phyloP scores from a whole-genome alignment of 64 coral and sea anemone genomes.

The Exaiptasia diaphana region DNA sequence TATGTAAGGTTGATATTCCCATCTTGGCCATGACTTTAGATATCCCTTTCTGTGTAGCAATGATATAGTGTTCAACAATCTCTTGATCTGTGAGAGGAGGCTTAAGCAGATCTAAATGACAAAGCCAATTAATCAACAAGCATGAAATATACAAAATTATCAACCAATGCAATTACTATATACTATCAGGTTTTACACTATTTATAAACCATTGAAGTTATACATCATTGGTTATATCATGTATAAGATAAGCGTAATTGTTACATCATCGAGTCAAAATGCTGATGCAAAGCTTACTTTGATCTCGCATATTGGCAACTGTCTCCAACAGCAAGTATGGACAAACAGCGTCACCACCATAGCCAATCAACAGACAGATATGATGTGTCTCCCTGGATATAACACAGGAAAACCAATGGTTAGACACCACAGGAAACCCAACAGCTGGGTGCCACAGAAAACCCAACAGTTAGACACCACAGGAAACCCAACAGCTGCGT shows the following conservation, averaged over 20 bases:
- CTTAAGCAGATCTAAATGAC: slow-evolving; percentile 43
- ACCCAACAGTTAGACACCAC: not conserved
- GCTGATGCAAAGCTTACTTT: too few species aligned
- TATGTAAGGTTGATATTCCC: slow-evolving; percentile 95
- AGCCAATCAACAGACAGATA: slow-evolving; percentile 84
- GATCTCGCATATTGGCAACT: slow-evolving; percentile 68
- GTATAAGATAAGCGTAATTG: too few species aligned
- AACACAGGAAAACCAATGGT: not conserved
- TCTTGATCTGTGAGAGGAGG: slow-evolving; percentile 83
- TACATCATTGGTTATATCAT: too few species aligned
- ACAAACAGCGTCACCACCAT: slow-evolving; percentile 79
- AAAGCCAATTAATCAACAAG: not conserved
- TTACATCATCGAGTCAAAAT: too few species aligned
- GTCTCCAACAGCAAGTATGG: slow-evolving; percentile 92
- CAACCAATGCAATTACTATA: too few species aligned
- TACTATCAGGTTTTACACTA: too few species aligned
- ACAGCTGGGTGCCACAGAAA: not conserved
- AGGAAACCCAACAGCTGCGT: not conserved
- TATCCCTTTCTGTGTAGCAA: slow-evolving; percentile 62
- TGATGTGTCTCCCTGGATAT: slow-evolving; percentile 81
- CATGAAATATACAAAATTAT: too few species aligned
- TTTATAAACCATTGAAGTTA: too few species aligned
- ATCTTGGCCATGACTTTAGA: slow-evolving; percentile 98
- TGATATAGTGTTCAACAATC: slow-evolving; percentile 65
- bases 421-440: not conserved